Evolutionary conservation across 2,888 invertebrate species (phyloP), one percentile per base, ranked within the genome.

Genomic region (Lithophane ornitopus): DNA sequence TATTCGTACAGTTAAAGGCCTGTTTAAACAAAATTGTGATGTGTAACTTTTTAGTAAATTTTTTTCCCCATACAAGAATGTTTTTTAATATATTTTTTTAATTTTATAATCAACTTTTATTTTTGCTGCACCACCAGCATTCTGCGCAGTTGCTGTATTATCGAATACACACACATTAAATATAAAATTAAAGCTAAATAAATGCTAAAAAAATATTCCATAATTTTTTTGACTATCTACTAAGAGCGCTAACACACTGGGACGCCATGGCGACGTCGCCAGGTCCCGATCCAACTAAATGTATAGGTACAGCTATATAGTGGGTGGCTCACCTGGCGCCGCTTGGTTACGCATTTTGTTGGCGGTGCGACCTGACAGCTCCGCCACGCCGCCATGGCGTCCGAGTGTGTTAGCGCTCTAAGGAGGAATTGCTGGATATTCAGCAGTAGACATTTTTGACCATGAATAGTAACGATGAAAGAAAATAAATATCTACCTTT

Each of bases 401-500:
- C 34, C 34, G 6, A 34, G 34, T 34, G 34, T 34, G 34, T 34
- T 34, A 34, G 34, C 34, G 34, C 34, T 34, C 14, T 34, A 26
- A 16, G 9, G 6, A 26, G 49, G 2, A 26, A 7, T 19, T 28
- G 46, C 8, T 26, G 34, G 34, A 70, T 65, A 68, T 26, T 28
- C 0, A 73, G 16, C 16, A 19, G 22, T 41, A 1, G 14, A 11
- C 8, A 41, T 22, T 22, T 22, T 52, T 26, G 2, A 11, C 0
- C 19, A 16, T 46, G 14, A 11, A 34, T 34, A 6, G 34, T 2
- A 46, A 56, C n/a, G 3, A 49, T 26, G 12, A 14, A 39, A n/a
- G 2, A 41, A 26, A 63, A 49, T 11, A 16, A 44, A 12, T 28
- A 62, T 62, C 2, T 34, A 75, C 76, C 81, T 62, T 81, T 49